phyloP scores from a whole-genome alignment of 2,113 vertebrate species.

The Myocastor coypus region DNA sequence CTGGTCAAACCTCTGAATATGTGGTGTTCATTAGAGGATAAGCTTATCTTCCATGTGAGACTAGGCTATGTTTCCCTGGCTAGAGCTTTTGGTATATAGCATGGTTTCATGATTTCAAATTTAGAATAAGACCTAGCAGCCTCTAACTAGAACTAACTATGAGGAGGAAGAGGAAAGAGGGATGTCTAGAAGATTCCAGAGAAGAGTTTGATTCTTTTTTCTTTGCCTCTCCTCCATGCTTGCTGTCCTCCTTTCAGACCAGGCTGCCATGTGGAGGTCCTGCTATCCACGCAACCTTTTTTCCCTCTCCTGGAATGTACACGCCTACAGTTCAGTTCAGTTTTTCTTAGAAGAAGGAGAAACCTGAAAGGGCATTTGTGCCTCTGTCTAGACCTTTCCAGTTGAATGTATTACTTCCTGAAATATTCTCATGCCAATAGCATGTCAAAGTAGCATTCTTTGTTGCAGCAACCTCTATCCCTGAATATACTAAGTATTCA shows the following conservation, averaged over 20 bases:
- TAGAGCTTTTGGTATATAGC: neutral
- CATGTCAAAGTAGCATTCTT: neutral
- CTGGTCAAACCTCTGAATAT: neutral
- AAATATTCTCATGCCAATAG: neutral
- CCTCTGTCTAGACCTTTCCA: neutral
- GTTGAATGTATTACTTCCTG: neutral
- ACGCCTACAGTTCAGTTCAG: neutral
- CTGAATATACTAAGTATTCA: neutral
- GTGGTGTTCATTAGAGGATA: neutral
- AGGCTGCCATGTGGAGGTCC: neutral
- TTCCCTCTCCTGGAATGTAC: neutral
- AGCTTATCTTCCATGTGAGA: neutral
- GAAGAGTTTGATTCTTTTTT: neutral
- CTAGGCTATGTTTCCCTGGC: neutral
- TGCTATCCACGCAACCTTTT: rapidly evolving
- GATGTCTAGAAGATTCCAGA: neutral
- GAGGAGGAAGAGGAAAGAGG: neutral
- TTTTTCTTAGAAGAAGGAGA: neutral
- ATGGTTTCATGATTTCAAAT: neutral
- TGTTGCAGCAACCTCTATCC: neutral
- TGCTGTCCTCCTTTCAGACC: neutral
- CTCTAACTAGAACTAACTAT: neutral
- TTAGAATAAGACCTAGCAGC: neutral
- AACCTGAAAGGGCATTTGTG: neutral
- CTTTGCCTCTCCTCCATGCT: neutral